Base-by-base conservation (phyloP, 2,888 invertebrate genomes). In the Rhagium mordax region DNA sequence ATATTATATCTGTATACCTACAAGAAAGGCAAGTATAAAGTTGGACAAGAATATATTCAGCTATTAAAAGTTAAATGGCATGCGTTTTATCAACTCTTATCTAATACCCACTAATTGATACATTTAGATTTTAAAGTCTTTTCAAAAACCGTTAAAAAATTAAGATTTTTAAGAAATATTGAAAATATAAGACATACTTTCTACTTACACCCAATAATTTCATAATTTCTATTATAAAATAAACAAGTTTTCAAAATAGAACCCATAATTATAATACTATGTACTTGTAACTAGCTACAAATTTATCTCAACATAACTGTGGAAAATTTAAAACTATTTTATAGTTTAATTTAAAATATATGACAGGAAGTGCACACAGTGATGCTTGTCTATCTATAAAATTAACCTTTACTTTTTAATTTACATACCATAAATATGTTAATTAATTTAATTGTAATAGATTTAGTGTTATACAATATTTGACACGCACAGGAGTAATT, bases 341-440 rank as follows among this genome's bases (percentile, higher is more conserved):
- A 60, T 18, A 15, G 61, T 61, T 18, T 20, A 21, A 47, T 48
- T 21, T 41, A 61, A 57, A 21, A 41, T 20, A 49, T 3, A 47
- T 61, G 61, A 61, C 61, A 61, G 61, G 61, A 61, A 47, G 47
- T 48, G 33, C n/a, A 47, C 24, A 47, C 15, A 61, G n/a, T 47
- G 61, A 61, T 61, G 61, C 60, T 60, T 60, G 18, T 60, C 59
- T 60, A 16, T 33, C 20, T 47, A 61, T 21, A 47, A 10, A 61
- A 61, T 61, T 48, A 48, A 20, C 13, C 47, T 47, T 24, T 15
- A 21, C 6, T 47, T 33, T 29, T 21, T 61, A 47, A 61, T 21
- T 61, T 61, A 48, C 61, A 47, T 18, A 21, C 13, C 6, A 41
- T 5, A 41, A 15, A 41, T 33, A 33, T 41, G 41, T 41, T 41